Base-by-base conservation (phyloP, 2,113 vertebrate species). In the Glareola pratincola region DNA sequence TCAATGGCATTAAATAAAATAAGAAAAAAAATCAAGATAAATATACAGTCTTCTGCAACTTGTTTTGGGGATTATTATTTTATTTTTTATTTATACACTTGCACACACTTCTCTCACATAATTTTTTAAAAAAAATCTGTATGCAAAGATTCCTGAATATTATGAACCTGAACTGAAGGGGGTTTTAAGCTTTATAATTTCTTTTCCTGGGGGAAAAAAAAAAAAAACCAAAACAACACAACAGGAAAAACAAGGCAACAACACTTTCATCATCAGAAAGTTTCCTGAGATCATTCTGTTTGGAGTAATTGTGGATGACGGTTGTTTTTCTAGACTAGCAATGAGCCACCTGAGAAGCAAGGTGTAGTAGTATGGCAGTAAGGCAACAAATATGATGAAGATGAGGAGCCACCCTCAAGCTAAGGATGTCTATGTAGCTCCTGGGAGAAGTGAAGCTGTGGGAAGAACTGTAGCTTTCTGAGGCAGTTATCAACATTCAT, bases 331-430 rank as follows among this genome's bases (percentile, higher is more conserved):
- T n/a, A 43, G 48, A 67, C 30, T 43, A 68, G 9, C 20, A 69
- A 34, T 32, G 27, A 50, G 8, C 45, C 45, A n/a, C 6, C 14
- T 39, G 32, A 82, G 60, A 74, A 89, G 21, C 12, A 64, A n/a
- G 11, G 29, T 53, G 19, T 16, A 53, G 17, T 43, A 18, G 12
- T 15, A 48, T 0, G 0, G 8, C 53, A 50, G 24, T 26, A 51
- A 15, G 18, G 8, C 32, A 4, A 60, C 10, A 13, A 36, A 8
- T 4, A 43, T 26, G 14, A 50, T 60, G 39, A 59, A 8, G 22
- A 76, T 51, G 50, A 73, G 43, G 20, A 62, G 10, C 20, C 30
- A 43, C 10, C 64, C 91, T 68, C 59, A 82, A 32, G 32, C 4
- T 82, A 39, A 89, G 50, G 30, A 50, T 59, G 18, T 5, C 1